A percentile compares a stretch with the other conserved stretches of the same genome.
Conservation (phyloP, 2,888 invertebrate species). For the Listrodromus nycthemerus region DNA sequence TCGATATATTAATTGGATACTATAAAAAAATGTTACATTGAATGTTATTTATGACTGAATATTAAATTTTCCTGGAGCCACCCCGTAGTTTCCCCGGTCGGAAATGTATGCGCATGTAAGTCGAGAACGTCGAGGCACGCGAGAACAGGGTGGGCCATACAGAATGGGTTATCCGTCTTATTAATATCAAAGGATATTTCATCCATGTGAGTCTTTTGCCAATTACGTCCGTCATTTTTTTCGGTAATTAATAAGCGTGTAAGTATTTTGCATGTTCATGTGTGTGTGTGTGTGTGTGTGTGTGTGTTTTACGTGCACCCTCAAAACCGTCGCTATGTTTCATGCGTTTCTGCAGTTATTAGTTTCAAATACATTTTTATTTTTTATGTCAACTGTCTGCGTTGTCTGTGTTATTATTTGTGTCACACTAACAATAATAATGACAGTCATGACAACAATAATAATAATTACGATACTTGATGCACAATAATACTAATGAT, state of each 20-base stretch:
- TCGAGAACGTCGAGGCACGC: neutral
- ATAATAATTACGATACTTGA: conserved; percentile 60
- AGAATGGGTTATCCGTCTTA: neutral
- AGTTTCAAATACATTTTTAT: conserved; percentile 18
- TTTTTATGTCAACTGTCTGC: conserved; percentile 9
- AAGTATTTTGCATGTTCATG: conserved; percentile 3
- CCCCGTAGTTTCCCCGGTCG: neutral
- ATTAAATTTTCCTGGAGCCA: neutral
- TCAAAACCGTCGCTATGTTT: conserved; percentile 49
- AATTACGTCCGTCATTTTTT: neutral
- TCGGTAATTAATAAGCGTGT: neutral
- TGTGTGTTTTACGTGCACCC: conserved; percentile 50
- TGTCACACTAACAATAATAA: conserved; percentile 66
- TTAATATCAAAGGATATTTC: neutral
- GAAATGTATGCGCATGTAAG: neutral
- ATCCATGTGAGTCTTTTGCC: conserved; percentile 23
- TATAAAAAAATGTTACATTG: neutral
- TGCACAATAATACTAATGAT: conserved; percentile 61
- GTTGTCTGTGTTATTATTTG: conserved; percentile 59
- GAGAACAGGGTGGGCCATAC: conserved; percentile 7
- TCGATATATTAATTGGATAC: neutral
- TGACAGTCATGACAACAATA: conserved; percentile 62
- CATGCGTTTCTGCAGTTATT: conserved; percentile 59
- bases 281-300: conserved; percentile 18
- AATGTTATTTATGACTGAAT: neutral